Evolutionary conservation across 2,888 invertebrate species (phyloP), one percentile per base, ranked within the genome.

Genomic region (Pseudococcus longispinus): DNA sequence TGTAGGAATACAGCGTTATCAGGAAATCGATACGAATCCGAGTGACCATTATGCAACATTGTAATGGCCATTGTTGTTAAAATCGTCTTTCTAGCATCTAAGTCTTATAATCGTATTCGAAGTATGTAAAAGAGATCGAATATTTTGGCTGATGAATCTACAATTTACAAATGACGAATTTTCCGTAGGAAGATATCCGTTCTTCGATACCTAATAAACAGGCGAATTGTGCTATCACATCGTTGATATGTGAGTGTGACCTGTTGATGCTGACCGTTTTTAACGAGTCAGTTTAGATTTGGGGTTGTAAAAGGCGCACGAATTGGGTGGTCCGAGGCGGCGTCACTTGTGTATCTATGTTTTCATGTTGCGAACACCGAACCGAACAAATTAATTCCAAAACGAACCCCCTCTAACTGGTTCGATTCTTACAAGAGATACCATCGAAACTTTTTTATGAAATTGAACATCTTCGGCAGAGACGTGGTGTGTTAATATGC

Each of bases 331-430:
- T 80, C 77, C 32, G 32, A 29, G 18, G 13, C 29, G 74, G 29
- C 32, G 60, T 20, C n/a, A 5, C 26, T 80, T 23, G 9, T 20
- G n/a, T 42, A 20, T 70, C 11, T 74, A 65, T 70, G 70, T 70
- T 65, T 65, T 65, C 65, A 65, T 70, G 29, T 80, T 18, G 77
- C 77, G 20, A 42, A 37, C 42, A 80, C n/a, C 26, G 42, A 23
- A 60, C 60, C 8, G 77, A 80, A 80, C 77, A 80, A 80, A 80
- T 80, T 80, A 80, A 80, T 80, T 80, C 77, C 2, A 42, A 42
- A 80, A 37, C 32, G 74, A 74, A 74, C 74, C 74, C 77, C 77
- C 23, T 15, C 15, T 80, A 80, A 42, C 42, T 80, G 77, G 77
- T 70, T 70, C 70, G 70, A 29, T 29, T 70, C 70, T 32, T 29